A percentile compares a stretch with the other conserved stretches of the same genome.
These are phyloP conservation scores for Entosphenus tridentatus DNA, from an alignment of 2,113 vertebrate genomes.

Conservation along the genomic window DNA sequence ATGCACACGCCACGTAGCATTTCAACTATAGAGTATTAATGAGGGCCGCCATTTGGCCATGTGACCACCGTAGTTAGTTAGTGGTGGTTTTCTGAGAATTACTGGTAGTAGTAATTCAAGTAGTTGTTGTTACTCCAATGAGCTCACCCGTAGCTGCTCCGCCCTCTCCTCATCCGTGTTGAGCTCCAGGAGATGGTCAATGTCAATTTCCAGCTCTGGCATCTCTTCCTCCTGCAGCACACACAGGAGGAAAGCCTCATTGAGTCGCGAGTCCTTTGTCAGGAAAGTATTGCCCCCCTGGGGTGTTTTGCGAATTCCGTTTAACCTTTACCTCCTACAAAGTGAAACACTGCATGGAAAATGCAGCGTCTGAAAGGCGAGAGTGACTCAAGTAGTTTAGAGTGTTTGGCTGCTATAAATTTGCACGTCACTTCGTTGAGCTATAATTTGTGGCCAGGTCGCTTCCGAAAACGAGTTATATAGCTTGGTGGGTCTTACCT, in stretches of 20 bases:
- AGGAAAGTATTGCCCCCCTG: too few species aligned
- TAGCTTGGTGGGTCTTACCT: too few species aligned
- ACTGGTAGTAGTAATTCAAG: background rate
- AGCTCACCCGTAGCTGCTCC: background rate
- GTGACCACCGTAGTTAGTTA: background rate
- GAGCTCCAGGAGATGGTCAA: conserved; percentile 1
- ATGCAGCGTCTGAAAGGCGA: too few species aligned
- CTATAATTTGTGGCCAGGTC: too few species aligned
- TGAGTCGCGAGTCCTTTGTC: too few species aligned
- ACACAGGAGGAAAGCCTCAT: background rate
- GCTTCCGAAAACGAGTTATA: too few species aligned
- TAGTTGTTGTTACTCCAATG: background rate
- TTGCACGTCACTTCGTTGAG: too few species aligned
- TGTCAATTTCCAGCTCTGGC: conserved; percentile 2
- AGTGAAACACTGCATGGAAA: too few species aligned
- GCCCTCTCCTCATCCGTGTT: background rate
- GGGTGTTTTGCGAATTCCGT: too few species aligned
- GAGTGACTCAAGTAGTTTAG: too few species aligned
- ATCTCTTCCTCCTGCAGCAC: conserved; percentile 4
- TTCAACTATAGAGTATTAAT: background rate
- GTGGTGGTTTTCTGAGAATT: background rate
- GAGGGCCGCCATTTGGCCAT: background rate
- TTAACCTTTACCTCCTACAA: too few species aligned
- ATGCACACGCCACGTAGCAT: background rate
- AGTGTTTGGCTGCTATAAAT: too few species aligned